phyloP scores from a whole-genome alignment of 2,113 vertebrate species.

The Bambusicola thoracicus region DNA sequence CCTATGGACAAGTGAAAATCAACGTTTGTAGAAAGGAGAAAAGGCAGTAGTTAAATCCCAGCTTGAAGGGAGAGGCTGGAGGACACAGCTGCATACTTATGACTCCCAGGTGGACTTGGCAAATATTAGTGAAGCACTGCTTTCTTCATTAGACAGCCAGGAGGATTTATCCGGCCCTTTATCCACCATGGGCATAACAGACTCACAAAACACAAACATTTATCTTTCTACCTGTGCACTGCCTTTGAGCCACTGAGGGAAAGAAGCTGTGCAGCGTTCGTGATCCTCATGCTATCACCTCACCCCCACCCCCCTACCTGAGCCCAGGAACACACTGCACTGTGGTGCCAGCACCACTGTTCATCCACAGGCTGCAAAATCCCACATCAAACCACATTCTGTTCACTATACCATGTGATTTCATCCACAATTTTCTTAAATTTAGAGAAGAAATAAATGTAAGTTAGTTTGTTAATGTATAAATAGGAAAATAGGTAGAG shows the following conservation, averaged over 20 bases:
- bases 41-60: conserved; percentile 9
- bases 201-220: conserved; percentile 70
- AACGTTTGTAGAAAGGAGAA: not conserved
- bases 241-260: conserved; percentile 17
- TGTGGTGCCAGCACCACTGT: not conserved
- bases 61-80: conserved; percentile 30
- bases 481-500: not conserved
- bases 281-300: not conserved
- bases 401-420: not conserved
- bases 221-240: conserved; percentile 54
- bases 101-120: conserved; percentile 15
- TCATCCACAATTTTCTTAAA: not conserved
- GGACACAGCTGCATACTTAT: conserved; percentile 26
- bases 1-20: not conserved
- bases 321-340: not conserved
- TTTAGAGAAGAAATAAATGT: not conserved
- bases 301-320: not conserved
- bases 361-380: not conserved
- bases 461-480: not conserved
- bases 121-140: conserved; percentile 62
- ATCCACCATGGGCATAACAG: conserved; percentile 32
- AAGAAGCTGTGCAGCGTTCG: conserved; percentile 28
- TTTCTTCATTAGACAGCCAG: conserved; percentile 62
- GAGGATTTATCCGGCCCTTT: conserved; percentile 62
- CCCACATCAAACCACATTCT: not conserved